Percentiles rank a stretch among this genome's conserved stretches.
phyloP scores from a whole-genome alignment of 1,140 invertebrate species.

The Asobara japonica region DNA sequence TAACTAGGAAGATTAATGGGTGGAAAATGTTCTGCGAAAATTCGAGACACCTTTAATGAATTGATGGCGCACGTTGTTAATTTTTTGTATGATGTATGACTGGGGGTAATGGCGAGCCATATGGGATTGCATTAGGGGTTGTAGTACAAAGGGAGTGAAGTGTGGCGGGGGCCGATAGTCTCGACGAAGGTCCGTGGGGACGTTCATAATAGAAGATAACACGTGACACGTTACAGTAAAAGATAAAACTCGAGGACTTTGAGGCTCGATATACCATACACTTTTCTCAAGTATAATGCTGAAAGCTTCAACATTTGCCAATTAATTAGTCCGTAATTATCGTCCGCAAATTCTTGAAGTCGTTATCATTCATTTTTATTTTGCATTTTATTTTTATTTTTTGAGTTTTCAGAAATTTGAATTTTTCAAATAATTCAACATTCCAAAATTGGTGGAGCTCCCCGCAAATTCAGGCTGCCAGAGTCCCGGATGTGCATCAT shows the following conservation, averaged over 20 bases:
- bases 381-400: too few relatives aligned
- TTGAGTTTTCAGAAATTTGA: too few relatives aligned
- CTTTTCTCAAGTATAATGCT: too few relatives aligned
- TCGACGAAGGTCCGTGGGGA: slow-evolving; percentile 13
- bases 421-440: too few relatives aligned
- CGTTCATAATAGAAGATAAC: slow-evolving; percentile 34
- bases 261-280: too few relatives aligned
- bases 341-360: too few relatives aligned
- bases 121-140: slow-evolving; percentile 5
- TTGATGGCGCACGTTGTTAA: slow-evolving; percentile 8
- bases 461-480: too few relatives aligned
- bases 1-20: slow-evolving; percentile 10
- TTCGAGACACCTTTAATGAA: neutral
- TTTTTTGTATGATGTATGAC: slow-evolving; percentile 17
- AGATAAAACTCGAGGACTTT: slow-evolving; percentile 35
- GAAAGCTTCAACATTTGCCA: too few relatives aligned
- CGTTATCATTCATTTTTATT: too few relatives aligned
- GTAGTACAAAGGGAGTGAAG: slow-evolving; percentile 11
- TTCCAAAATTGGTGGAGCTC: too few relatives aligned
- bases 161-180: neutral
- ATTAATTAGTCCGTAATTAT: too few relatives aligned
- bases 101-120: slow-evolving; percentile 4
- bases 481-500: too few relatives aligned
- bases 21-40: neutral
- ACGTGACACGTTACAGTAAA: slow-evolving; percentile 11